Conservation (phyloP, 1,140 invertebrate genomes). For the Metaphire vulgaris region DNA sequence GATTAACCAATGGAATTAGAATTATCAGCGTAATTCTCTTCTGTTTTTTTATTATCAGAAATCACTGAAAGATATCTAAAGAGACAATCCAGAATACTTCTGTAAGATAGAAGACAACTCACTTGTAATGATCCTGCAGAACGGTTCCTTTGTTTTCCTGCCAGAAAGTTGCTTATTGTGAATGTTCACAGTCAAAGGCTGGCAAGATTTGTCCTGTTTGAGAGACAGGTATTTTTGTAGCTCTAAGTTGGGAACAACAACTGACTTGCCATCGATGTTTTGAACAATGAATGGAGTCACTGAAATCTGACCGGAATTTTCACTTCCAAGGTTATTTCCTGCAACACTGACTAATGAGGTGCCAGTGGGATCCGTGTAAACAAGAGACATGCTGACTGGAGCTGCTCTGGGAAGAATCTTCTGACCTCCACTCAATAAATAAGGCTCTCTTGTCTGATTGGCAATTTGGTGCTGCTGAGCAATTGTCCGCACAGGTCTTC, state of each 20-base stretch:
- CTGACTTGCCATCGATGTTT: neutral
- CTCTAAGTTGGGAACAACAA: neutral
- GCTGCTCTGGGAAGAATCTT: slow-evolving; percentile 16
- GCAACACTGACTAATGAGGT: slow-evolving; percentile 4
- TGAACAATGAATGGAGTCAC: neutral
- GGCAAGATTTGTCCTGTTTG: too few species aligned
- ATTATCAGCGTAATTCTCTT: too few species aligned
- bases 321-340: neutral
- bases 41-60: too few species aligned
- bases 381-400: slow-evolving; percentile 16
- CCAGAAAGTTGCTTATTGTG: too few species aligned
- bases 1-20: too few species aligned
- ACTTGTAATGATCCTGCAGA: too few species aligned
- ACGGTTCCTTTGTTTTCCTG: too few species aligned
- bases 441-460: too few species aligned
- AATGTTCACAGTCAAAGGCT: too few species aligned
- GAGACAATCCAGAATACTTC: too few species aligned
- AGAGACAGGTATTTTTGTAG: neutral
- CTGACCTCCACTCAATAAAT: neutral
- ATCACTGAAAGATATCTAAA: too few species aligned
- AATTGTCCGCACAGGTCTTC: slow-evolving; percentile 29
- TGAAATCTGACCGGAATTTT: neutral
- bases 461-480: neutral
- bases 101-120: too few species aligned
- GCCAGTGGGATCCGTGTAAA: slow-evolving; percentile 22